Conservation (phyloP, 1,140 invertebrate genomes). For the Trypoxylus dichotomus region DNA sequence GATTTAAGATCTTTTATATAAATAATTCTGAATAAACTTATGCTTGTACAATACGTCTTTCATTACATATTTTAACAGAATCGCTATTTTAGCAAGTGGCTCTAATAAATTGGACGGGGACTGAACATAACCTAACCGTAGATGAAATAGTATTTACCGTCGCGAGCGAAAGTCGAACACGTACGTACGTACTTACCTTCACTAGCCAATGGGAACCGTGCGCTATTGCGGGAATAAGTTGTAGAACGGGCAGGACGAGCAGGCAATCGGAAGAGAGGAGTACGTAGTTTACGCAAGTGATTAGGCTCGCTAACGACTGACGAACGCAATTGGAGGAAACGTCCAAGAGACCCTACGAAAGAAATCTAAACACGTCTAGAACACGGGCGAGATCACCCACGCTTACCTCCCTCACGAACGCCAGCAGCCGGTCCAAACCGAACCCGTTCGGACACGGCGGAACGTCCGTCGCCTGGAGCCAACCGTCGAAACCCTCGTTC, state of each 20-base stretch:
- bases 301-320: conserved; percentile 63
- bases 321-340: conserved; percentile 69
- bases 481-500: conserved; percentile 56
- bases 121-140: too few relatives aligned
- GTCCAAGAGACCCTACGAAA: conserved; percentile 64
- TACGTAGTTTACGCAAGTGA: conserved; percentile 60
- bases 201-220: conserved; percentile 85
- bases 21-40: too few relatives aligned
- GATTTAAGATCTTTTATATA: too few relatives aligned
- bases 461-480: conserved; percentile 51
- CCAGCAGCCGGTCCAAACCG: conserved; percentile 32
- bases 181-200: conserved; percentile 60
- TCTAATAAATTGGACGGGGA: too few relatives aligned
- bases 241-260: conserved; percentile 60
- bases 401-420: conserved; percentile 30
- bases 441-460: conserved; percentile 42
- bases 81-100: too few relatives aligned
- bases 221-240: conserved; percentile 64
- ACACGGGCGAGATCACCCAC: too few relatives aligned
- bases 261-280: conserved; percentile 61
- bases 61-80: too few relatives aligned
- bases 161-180: neutral
- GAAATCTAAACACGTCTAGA: too few relatives aligned
- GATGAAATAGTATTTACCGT: too few relatives aligned
- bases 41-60: too few relatives aligned